Evolutionary conservation across 2,888 invertebrate genomes (phyloP).

Genomic region (Lissocephala sabroskyi): DNA sequence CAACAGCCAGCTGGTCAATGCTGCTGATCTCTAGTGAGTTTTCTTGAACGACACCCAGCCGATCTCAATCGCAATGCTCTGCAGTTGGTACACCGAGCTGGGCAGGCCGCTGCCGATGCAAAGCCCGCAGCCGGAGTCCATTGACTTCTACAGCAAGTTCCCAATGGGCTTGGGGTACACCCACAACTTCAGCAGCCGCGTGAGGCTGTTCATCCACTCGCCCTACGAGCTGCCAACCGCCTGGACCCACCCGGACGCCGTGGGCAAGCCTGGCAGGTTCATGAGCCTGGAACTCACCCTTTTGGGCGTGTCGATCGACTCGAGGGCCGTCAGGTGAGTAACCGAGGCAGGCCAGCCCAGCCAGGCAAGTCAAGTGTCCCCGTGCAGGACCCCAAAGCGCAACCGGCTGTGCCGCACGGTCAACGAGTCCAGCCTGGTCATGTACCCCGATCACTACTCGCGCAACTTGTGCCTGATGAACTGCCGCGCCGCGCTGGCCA

Average conservation of each 20-base stretch:
- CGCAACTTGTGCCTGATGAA: constrained; percentile 21
- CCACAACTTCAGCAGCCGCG: constrained; percentile 12
- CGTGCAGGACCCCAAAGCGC: too few relatives aligned
- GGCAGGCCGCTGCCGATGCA: not conserved
- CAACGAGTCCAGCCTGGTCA: constrained; percentile 9
- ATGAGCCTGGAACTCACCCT: too few relatives aligned
- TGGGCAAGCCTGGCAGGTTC: not conserved
- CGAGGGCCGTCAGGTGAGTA: too few relatives aligned
- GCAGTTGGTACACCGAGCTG: not conserved
- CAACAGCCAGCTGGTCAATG: constrained; percentile 7
- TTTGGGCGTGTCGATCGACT: too few relatives aligned
- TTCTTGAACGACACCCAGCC: too few relatives aligned
- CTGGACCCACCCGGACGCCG: constrained; percentile 8
- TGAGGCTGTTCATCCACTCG: constrained; percentile 16
- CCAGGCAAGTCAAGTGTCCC: too few relatives aligned
- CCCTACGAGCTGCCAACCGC: constrained; percentile 17
- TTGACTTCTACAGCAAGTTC: not conserved
- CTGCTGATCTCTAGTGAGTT: constrained; percentile 1
- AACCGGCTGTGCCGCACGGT: constrained; percentile 9
- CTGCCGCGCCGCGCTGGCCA: constrained; percentile 13
- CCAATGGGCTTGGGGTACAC: not conserved
- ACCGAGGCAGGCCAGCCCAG: too few relatives aligned
- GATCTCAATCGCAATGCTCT: not conserved
- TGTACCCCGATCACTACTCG: constrained; percentile 17
- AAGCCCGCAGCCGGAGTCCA: not conserved